Evolutionary conservation across 2,888 invertebrate species (phyloP).

Genomic region (Archaeoteleia sp.): DNA sequence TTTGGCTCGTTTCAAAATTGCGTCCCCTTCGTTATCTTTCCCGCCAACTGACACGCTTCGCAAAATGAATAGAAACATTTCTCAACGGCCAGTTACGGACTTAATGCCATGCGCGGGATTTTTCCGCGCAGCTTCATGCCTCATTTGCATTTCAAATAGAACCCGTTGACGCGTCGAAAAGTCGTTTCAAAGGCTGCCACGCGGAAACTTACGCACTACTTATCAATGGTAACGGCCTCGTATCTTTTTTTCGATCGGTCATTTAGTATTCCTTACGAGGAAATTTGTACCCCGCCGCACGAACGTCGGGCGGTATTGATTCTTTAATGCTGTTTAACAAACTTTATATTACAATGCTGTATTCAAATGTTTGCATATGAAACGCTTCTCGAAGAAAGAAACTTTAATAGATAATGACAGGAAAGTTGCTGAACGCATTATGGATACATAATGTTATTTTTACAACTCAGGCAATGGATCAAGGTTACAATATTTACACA

Average conservation of each 20-base stretch:
- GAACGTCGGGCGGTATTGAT: too few species aligned
- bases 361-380: too few species aligned
- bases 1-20: too few species aligned
- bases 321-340: too few species aligned
- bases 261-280: slow-evolving; percentile 31
- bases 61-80: slow-evolving; percentile 10
- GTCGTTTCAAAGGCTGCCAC: slow-evolving; percentile 52
- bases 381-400: too few species aligned
- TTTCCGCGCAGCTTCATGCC: slow-evolving; percentile 29
- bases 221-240: slow-evolving; percentile 52
- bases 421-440: too few species aligned
- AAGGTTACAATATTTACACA: too few species aligned
- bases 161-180: slow-evolving; percentile 53
- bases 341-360: too few species aligned
- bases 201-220: slow-evolving; percentile 54
- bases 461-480: too few species aligned
- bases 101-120: slow-evolving; percentile 20
- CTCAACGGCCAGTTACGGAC: slow-evolving; percentile 5
- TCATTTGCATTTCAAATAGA: slow-evolving; percentile 53
- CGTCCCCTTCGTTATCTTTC: slow-evolving; percentile 13
- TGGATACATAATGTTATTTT: too few species aligned
- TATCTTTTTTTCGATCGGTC: slow-evolving; percentile 37
- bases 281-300: slow-evolving; percentile 10
- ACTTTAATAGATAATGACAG: too few species aligned
- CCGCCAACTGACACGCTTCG: slow-evolving; percentile 3